Percentiles rank a stretch among this genome's conserved stretches.
Evolutionary conservation across 2,797 vertebrate genomes (phyloP).

Genomic region (Molossus alvarezi): DNA sequence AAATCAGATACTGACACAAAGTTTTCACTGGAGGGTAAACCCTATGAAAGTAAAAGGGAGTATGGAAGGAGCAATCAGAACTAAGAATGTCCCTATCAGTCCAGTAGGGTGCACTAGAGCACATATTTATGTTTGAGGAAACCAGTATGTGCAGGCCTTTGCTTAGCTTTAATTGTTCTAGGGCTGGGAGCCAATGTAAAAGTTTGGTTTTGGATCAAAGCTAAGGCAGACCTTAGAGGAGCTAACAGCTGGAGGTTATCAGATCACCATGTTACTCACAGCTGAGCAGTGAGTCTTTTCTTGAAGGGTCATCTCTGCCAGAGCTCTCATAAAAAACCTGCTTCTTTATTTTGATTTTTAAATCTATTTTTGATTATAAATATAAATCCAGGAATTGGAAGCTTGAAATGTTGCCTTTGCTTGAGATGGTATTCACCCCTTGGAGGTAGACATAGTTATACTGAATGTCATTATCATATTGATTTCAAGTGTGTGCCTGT

Average conservation of each 20-base stretch:
- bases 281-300: neutral
- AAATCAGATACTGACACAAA: conserved; percentile 14
- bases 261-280: neutral
- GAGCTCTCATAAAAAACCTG: neutral
- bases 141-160: neutral
- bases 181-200: neutral
- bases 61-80: neutral
- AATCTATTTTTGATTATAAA: conserved; percentile 35
- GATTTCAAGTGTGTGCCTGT: neutral
- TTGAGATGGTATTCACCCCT: neutral
- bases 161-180: conserved; percentile 46
- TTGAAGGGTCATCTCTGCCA: neutral
- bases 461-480: conserved; percentile 34
- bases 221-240: neutral
- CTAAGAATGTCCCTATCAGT: neutral
- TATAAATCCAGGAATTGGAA: conserved; percentile 25
- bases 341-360: conserved; percentile 24
- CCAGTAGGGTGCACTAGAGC: neutral
- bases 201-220: conserved; percentile 17
- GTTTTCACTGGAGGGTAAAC: neutral
- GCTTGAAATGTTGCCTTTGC: neutral
- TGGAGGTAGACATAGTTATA: neutral
- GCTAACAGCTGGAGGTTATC: neutral
- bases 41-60: neutral
- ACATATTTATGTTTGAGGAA: conserved; percentile 48